Percentiles rank a stretch among this genome's conserved stretches.
These are phyloP conservation scores for Rhinella marina DNA, from an alignment of 2,797 vertebrate genomes.

Conservation along the genomic window DNA sequence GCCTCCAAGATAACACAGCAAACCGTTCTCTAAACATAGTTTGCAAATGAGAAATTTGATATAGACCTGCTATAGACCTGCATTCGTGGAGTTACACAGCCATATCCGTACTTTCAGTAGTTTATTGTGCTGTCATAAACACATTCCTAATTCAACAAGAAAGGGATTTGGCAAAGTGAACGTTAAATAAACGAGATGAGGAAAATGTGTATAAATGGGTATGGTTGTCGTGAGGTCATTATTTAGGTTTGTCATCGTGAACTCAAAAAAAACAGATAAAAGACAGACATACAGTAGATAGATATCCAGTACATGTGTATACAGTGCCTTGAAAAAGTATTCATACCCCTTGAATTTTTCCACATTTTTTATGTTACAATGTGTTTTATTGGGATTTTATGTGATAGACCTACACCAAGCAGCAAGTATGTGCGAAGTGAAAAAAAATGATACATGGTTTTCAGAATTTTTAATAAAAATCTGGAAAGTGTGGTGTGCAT, in stretches of 20 bases:
- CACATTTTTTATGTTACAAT: no score
- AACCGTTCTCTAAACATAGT: slow-evolving; percentile 35
- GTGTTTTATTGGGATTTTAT: no score
- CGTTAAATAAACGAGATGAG: slow-evolving; percentile 38
- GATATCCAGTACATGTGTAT: no score
- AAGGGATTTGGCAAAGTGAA: slow-evolving; percentile 61
- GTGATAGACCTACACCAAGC: no score
- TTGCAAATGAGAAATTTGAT: slow-evolving; percentile 72
- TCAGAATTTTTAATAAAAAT: no score
- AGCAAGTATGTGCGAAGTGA: no score
- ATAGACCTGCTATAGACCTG: slow-evolving; percentile 72
- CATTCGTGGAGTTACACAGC: slow-evolving; percentile 73
- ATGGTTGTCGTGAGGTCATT: slow-evolving; percentile 6
- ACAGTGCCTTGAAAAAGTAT: no score
- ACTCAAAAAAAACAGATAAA: background rate
- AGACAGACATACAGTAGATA: background rate
- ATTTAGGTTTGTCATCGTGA: slow-evolving; percentile 30
- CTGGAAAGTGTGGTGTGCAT: no score
- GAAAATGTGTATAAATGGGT: slow-evolving; percentile 38
- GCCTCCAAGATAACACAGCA: slow-evolving; percentile 5
- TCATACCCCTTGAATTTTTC: no score
- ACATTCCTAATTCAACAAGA: slow-evolving; percentile 77
- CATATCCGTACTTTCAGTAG: slow-evolving; percentile 72
- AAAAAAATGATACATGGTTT: no score
- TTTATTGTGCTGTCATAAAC: slow-evolving; percentile 76